These are phyloP conservation scores for Oeneis ivallda DNA, from an alignment of 2,888 invertebrate genomes.

Conservation along the genomic window DNA sequence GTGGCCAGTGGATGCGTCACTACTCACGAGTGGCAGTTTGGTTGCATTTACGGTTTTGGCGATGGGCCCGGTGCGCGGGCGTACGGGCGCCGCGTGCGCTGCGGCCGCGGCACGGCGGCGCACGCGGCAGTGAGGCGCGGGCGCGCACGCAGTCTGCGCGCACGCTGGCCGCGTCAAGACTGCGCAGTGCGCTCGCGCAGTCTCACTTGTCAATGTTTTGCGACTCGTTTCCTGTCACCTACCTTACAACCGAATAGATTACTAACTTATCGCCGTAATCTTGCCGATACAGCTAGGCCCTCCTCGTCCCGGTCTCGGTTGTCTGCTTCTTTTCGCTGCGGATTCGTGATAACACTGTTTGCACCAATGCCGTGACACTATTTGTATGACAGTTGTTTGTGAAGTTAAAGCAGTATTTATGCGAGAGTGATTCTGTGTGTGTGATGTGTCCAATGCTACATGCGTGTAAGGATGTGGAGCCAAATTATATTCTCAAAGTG, in stretches of 20 bases:
- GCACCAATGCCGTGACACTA: slow-evolving; percentile 39
- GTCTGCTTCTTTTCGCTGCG: slow-evolving; percentile 41
- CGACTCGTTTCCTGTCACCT: slow-evolving; percentile 43
- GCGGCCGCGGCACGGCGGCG: slow-evolving; percentile 32
- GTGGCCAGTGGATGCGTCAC: slow-evolving; percentile 35
- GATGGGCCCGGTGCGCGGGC: slow-evolving; percentile 40
- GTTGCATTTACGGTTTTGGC: slow-evolving; percentile 42
- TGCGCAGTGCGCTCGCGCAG: slow-evolving; percentile 28
- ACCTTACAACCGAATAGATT: slow-evolving; percentile 42
- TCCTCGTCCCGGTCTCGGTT: slow-evolving; percentile 38
- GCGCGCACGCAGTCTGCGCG: slow-evolving; percentile 27
- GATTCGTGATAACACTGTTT: slow-evolving; percentile 47
- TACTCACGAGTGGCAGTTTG: slow-evolving; percentile 31
- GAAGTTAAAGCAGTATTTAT: slow-evolving; percentile 38
- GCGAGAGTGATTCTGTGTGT: slow-evolving; percentile 36
- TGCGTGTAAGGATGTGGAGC: slow-evolving; percentile 59
- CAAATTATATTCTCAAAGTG: slow-evolving; percentile 66
- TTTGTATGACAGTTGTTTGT: slow-evolving; percentile 42
- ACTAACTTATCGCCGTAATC: slow-evolving; percentile 47
- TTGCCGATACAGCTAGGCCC: slow-evolving; percentile 44
- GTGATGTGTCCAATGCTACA: slow-evolving; percentile 41
- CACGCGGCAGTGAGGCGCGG: slow-evolving; percentile 17
- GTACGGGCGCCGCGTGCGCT: slow-evolving; percentile 33
- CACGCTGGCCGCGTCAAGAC: slow-evolving; percentile 19
- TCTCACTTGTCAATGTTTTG: slow-evolving; percentile 38